Percentiles rank a stretch among this genome's conserved stretches.
Evolutionary conservation across 2,888 invertebrate species (phyloP).

Genomic region (Tetranychus piercei): DNA sequence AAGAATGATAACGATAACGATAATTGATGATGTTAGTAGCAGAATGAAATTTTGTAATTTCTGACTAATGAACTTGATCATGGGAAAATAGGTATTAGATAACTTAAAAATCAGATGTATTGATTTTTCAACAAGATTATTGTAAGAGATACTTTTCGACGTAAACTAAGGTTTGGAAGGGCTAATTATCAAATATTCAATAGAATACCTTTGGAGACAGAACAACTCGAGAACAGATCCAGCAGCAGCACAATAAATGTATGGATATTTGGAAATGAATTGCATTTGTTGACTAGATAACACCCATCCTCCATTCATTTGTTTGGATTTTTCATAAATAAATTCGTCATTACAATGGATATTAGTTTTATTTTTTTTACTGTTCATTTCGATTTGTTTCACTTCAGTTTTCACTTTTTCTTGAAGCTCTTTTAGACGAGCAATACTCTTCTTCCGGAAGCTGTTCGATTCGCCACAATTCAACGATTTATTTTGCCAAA

Average conservation of each 20-base stretch:
- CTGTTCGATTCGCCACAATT: neutral
- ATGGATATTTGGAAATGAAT: constrained; percentile 23
- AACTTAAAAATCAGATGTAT: too few relatives aligned
- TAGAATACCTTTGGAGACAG: constrained; percentile 39
- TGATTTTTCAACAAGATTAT: neutral
- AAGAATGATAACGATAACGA: too few relatives aligned
- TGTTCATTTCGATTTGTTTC: neutral
- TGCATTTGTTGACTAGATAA: constrained; percentile 24
- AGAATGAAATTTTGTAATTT: neutral
- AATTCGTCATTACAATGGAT: neutral
- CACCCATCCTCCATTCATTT: constrained; percentile 23
- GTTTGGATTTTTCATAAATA: constrained; percentile 9
- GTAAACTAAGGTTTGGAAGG: neutral
- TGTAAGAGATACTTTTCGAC: neutral
- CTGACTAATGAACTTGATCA: neutral
- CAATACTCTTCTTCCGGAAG: neutral
- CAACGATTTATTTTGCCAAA: neutral
- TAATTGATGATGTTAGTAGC: neutral
- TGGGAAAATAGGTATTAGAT: neutral
- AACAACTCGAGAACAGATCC: constrained; percentile 93
- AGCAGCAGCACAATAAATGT: constrained; percentile 38
- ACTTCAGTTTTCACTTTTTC: neutral
- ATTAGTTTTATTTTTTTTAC: neutral
- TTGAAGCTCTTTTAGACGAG: neutral
- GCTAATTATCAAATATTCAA: neutral